Percentiles rank a stretch among this genome's conserved stretches.
These are phyloP conservation scores for Eolophus roseicapilla DNA, from an alignment of 2,113 vertebrate genomes.

Conservation along the genomic window DNA sequence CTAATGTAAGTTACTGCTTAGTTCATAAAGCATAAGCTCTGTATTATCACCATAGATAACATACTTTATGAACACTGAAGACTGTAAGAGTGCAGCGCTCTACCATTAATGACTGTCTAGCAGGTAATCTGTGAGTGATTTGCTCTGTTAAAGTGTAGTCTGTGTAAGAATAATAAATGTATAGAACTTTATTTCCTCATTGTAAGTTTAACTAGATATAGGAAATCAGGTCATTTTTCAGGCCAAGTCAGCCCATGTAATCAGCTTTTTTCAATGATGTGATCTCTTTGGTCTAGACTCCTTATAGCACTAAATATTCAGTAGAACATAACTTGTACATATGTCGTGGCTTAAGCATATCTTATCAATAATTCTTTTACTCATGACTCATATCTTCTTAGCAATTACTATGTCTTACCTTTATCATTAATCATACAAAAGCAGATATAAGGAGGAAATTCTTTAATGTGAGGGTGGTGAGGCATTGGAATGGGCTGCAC, in stretches of 20 bases:
- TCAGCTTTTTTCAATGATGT: not conserved
- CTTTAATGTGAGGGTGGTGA: too few relatives aligned
- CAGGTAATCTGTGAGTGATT: not conserved
- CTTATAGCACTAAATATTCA: constrained; percentile 23
- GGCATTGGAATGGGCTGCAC: too few relatives aligned
- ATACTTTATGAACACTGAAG: not conserved
- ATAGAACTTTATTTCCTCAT: not conserved
- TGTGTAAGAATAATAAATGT: not conserved
- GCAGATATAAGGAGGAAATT: too few relatives aligned
- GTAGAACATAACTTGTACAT: not conserved
- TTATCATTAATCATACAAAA: constrained; percentile 51
- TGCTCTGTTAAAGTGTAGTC: not conserved
- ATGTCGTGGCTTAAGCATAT: not conserved
- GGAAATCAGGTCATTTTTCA: not conserved
- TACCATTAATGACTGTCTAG: not conserved
- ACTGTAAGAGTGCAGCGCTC: not conserved
- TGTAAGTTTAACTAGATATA: not conserved
- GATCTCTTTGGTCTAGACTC: not conserved
- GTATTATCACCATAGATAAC: not conserved
- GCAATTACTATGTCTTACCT: constrained; percentile 21
- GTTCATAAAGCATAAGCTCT: not conserved
- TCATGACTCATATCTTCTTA: constrained; percentile 5
- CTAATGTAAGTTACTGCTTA: not conserved
- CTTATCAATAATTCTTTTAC: constrained; percentile 52
- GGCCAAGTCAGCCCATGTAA: not conserved